Conservation (phyloP, 2,113 vertebrate species). For the Rhinolophus sinicus region DNA sequence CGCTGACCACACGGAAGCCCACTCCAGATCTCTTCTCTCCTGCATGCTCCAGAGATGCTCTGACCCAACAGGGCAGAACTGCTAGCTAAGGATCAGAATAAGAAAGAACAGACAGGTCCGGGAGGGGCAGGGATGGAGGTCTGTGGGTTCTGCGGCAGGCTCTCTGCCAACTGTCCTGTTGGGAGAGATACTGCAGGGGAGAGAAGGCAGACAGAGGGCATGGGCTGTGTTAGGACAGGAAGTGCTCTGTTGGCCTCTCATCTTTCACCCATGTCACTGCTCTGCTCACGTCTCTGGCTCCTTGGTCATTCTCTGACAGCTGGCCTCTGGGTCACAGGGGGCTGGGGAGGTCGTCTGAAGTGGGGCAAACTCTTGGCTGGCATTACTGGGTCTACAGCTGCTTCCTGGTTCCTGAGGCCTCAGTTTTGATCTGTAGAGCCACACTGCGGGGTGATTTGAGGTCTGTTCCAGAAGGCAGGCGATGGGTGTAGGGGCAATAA, state of each 20-base stretch:
- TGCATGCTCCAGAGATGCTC: not conserved
- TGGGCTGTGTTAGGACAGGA: not conserved
- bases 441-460: not conserved
- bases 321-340: not conserved
- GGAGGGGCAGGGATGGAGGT: not conserved
- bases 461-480: slow-evolving; percentile 25
- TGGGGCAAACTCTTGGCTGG: not conserved
- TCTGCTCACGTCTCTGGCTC: not conserved
- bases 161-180: not conserved
- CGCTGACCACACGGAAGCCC: fast-evolving
- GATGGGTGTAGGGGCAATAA: not conserved
- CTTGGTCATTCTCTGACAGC: not conserved
- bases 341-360: not conserved
- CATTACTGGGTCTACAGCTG: not conserved
- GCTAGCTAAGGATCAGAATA: not conserved
- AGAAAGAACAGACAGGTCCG: not conserved
- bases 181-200: not conserved
- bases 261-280: not conserved
- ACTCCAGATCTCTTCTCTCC: not conserved
- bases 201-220: not conserved
- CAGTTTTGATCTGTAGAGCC: slow-evolving; percentile 16
- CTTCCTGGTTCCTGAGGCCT: not conserved
- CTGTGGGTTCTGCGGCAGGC: not conserved
- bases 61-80: not conserved
- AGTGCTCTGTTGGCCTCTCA: not conserved